Evolutionary conservation across 1,140 invertebrate genomes (phyloP), one percentile per base, ranked within the genome.

Genomic region (Pseudomyrmex pallidus): DNA sequence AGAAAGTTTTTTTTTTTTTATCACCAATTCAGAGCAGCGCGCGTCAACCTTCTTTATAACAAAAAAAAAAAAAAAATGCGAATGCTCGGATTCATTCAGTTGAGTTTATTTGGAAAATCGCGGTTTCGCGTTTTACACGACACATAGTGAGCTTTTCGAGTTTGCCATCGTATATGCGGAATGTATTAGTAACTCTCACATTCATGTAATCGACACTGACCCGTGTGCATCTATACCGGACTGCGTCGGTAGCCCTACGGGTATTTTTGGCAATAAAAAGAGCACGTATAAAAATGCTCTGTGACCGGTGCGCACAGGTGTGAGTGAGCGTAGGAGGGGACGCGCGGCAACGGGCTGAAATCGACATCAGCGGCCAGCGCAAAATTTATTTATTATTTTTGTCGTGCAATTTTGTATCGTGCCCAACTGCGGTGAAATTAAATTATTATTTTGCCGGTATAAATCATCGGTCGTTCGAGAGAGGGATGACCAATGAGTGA

Each of bases 331-430:
- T 72, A 67, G 68, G 85, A 72, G 64, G 50, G 22, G 61, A 63
- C 62, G 61, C 57, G 80, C 44, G 77, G 84, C 82, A 83, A 76
- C 86, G 68, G 74, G 73, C 87, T 88, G 84, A 93, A 93, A 94
- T 94, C 92, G 92, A 94, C 92, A 93, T 93, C 91, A 92, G 90
- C 91, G 91, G 91, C 91, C 92, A 90, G 90, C 86, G 88, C 87
- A 91, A 91, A 94, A 94, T 94, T 94, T 94, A 94, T 94, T 94
- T 94, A 94, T 94, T 93, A 94, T 94, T 94, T 94, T 94, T 94
- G 92, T 92, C 92, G 91, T 90, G 92, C 92, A 92, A 93, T 93
- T 93, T 94, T 93, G 92, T 93, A 93, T 93, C 93, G 92, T 91
- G 92, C 92, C 90, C 92, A 92, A 93, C 91, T 91, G 92, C 90